Evolutionary conservation across 1,140 invertebrate species (phyloP), one percentile per base, ranked within the genome.

Genomic region (Meteorus sp.): DNA sequence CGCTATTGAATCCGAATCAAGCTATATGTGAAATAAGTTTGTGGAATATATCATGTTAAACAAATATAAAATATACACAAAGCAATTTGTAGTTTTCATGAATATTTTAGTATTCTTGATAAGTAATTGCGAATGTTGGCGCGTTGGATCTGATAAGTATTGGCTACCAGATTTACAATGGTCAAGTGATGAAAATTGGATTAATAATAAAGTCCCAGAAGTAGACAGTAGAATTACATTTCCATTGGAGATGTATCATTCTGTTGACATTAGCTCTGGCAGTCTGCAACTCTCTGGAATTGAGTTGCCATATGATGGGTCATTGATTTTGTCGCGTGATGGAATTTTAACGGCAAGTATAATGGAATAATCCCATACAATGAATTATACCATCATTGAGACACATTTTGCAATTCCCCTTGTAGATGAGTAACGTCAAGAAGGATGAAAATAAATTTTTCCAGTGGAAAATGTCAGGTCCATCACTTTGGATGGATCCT

Each of bases 151-250:
- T 0, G 64, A 73, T 27, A 77, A 76, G 22, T 39, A 65, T 27
- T 80, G 78, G 78, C 56, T 75, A 1, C 72, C 72, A 1, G 64
- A 77, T 59, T 59, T 74, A 11, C 75, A 78, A 43, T 80, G 77
- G 76, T 55, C 62, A 45, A 69, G 63, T 0, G 52, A 56, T 11
- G 56, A 35, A 25, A 80, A 80, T 61, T 80, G 78, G 78, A 19
- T 67, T 2, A 56, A 64, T 2, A 60, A 59, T 25, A 47, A 39
- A 3, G 0, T 68, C 27, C 78, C 78, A 0, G 56, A 69, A 55
- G 20, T 31, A 2, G 63, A 72, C 39, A 72, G 63, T 48, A 64
- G 59, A 9, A 59, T 78, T 9, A 50, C 66, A 31, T 80, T 80
- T 53, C 77, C 78, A 0, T 23, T 67, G 31, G 67, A 75, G 33